phyloP scores from a whole-genome alignment of 2,888 invertebrate species.

The Dendrolimus pini region DNA sequence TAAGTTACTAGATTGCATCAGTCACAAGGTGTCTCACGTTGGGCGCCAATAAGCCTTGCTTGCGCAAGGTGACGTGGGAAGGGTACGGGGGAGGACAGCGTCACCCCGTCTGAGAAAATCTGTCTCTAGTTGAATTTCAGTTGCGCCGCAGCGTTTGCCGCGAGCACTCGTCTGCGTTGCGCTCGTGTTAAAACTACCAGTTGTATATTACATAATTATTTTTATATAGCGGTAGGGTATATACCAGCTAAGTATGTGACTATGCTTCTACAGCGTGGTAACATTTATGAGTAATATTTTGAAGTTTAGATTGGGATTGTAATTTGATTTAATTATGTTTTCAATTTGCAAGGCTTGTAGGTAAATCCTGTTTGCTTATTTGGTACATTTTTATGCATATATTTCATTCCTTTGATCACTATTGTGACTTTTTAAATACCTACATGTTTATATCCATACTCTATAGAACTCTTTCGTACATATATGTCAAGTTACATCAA shows the following conservation, averaged over 20 bases:
- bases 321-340: too few relatives aligned
- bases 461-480: too few relatives aligned
- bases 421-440: too few relatives aligned
- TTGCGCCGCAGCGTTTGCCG: conserved; percentile 61
- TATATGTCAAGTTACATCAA: too few relatives aligned
- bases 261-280: too few relatives aligned
- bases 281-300: too few relatives aligned
- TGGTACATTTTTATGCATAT: too few relatives aligned
- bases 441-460: too few relatives aligned
- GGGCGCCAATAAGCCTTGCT: conserved; percentile 52
- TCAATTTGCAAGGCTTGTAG: too few relatives aligned
- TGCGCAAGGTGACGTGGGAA: conserved; percentile 24
- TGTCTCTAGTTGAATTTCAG: conserved; percentile 29
- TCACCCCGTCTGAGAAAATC: conserved; percentile 30
- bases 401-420: too few relatives aligned
- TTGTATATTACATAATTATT: conserved; percentile 6
- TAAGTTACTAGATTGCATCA: not conserved
- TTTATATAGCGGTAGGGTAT: not conserved
- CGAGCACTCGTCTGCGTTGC: conserved; percentile 39
- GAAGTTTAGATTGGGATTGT: too few relatives aligned
- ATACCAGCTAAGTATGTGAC: not conserved
- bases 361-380: too few relatives aligned
- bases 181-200: conserved; percentile 37
- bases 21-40: conserved; percentile 34
- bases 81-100: conserved; percentile 17